Evolutionary conservation across 2,113 vertebrate species (phyloP), one percentile per base, ranked within the genome.

Genomic region (Takifugu bimaculatus): DNA sequence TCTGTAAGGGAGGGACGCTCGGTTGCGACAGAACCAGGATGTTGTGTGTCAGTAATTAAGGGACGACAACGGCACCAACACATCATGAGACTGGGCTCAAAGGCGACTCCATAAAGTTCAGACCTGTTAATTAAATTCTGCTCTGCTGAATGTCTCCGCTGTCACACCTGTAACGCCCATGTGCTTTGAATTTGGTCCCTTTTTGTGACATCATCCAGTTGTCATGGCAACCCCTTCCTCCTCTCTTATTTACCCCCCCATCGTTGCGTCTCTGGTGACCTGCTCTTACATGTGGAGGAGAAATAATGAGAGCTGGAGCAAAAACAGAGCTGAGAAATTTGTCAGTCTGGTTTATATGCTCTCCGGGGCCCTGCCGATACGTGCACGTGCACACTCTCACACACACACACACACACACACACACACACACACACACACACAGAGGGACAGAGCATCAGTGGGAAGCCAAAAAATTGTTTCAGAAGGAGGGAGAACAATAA

Each of bases 121-220:
- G 75, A 75, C 68, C 70, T 77, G 77, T 79, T 86, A 79, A 88
- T 88, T 80, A 81, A 20, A 20, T 20, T 20, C 20, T 85, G 85
- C 66, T 74, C 80, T 73, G 76, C 60, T 82, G 80, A 83, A 79
- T 63, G 48, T 66, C 25, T 77, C 74, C 27, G 48, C 53, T 47
- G 39, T 20, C 20, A 20, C 20, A 20, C 20, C 20, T 20, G 81
- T 73, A 60, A 59, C 50, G 59, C 54, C 20, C 20, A 20, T 70
- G 68, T 87, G 84, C 74, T 83, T 87, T 75, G 28, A 74, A 79
- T 87, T 84, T 47, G 39, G 63, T 55, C 42, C 50, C 61, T 82
- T 84, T 79, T 65, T 60, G 80, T 82, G 74, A 84, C 27, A 72
- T 63, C 52, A 76, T 60, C 72, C 68, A 69, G 66, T 64, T 75